phyloP scores from a whole-genome alignment of 2,888 invertebrate species.

The Synanthedon vespiformis region DNA sequence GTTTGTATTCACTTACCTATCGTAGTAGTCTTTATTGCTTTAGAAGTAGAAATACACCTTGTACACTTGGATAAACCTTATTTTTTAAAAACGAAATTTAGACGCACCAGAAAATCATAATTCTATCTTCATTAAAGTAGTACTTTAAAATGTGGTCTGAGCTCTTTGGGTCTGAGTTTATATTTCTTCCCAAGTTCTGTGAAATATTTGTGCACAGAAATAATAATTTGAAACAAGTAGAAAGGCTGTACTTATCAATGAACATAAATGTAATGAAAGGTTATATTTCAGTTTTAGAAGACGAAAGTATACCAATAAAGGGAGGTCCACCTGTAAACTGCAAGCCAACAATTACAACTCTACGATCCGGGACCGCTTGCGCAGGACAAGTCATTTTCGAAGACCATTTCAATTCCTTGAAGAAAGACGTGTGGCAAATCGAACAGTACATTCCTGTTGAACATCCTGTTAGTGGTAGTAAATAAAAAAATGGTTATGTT shows the following conservation, averaged over 20 bases:
- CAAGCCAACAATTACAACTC: slow-evolving; percentile 28
- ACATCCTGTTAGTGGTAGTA: slow-evolving; percentile 31
- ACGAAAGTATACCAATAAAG: background rate
- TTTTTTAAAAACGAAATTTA: too few species aligned
- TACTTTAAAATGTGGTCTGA: too few species aligned
- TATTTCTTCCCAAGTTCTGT: too few species aligned
- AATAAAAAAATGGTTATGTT: background rate
- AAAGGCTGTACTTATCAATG: too few species aligned
- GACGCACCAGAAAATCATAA: too few species aligned
- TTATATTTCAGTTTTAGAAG: background rate
- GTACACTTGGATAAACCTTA: background rate
- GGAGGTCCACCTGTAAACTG: slow-evolving; percentile 16
- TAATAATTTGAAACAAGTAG: too few species aligned
- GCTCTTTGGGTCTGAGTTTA: too few species aligned
- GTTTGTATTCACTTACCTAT: slow-evolving; percentile 23
- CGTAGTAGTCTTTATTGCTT: background rate
- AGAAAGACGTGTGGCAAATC: slow-evolving; percentile 64
- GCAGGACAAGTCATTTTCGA: slow-evolving; percentile 69
- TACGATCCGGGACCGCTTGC: slow-evolving; percentile 46
- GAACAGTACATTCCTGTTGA: slow-evolving; percentile 69
- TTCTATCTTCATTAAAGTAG: too few species aligned
- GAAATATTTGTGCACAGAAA: too few species aligned
- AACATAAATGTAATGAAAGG: too few species aligned
- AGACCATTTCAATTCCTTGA: slow-evolving; percentile 69
- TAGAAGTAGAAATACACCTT: background rate